Evolutionary conservation across 2,888 invertebrate genomes (phyloP), one percentile per base, ranked within the genome.

Genomic region (Sarcophaga rosellei): DNA sequence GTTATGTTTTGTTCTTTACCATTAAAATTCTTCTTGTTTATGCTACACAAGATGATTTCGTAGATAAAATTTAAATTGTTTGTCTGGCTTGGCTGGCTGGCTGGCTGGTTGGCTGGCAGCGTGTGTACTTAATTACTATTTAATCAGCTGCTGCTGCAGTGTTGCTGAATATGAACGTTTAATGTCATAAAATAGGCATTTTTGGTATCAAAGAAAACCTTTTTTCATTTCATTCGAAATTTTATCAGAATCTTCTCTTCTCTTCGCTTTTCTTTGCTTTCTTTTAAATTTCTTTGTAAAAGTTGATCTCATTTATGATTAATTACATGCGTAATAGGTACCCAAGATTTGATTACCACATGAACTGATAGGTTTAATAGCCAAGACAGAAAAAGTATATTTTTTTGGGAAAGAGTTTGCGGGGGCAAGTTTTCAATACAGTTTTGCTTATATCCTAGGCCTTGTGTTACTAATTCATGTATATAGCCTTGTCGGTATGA

Each of bases 81-180:
- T 57, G 10, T 8, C 1, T 57, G 57, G 25, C 11, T 53, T 57
- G 10, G 1, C 1, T 57, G 57, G 25, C 11, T 12, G 45, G 23
- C 23, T 17, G 25, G 25, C 25, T 35, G 35, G 0, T 6, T 8
- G 10, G 8, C 8, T 35, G 35, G 35, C 10, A 35, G 17, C 69
- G 15, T 65, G 63, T 25, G 59, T 47, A 70, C 47, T 68, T 81
- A 77, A 76, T 85, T 79, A 82, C 78, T 65, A 53, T 85, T 78
- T 85, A 81, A 85, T 78, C 66, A 82, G 70, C 70, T 82, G 25
- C 23, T 61, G 72, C n/a, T n/a, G n/a, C n/a, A 68, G 75, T 35
- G 8, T 35, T 35, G 62, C 57, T 66, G 75, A 76, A 65, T 72
- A 63, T 80, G 65, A 76, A 66, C 25, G 53, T 35, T 68, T 78